phyloP scores from a whole-genome alignment of 1,140 invertebrate genomes.

The Monochamus saltuarius region DNA sequence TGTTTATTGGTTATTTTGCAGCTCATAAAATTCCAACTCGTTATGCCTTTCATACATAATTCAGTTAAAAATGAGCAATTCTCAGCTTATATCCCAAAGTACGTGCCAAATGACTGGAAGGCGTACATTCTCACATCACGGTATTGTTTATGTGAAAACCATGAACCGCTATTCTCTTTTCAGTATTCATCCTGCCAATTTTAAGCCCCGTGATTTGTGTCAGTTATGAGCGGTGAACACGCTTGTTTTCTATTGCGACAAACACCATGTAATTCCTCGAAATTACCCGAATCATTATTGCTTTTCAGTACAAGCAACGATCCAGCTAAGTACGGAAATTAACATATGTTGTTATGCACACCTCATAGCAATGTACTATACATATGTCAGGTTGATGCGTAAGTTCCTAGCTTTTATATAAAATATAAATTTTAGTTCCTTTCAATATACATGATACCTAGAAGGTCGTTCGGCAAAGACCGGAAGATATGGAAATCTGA shows the following conservation, averaged over 20 bases:
- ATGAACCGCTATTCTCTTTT: constrained; percentile 1
- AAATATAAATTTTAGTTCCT: no score
- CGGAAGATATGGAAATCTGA: no score
- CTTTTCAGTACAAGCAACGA: no score
- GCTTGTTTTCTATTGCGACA: no score
- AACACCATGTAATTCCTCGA: no score
- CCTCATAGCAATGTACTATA: no score
- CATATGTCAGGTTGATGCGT: no score
- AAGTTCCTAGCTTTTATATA: no score
- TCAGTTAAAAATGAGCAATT: constrained; percentile 11
- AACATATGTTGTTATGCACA: no score
- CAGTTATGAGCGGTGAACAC: constrained; percentile 8
- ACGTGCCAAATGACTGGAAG: constrained; percentile 16
- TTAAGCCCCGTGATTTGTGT: constrained; percentile 16
- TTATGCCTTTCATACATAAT: constrained; percentile 2
- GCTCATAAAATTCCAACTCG: constrained; percentile 5
- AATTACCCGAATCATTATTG: background rate
- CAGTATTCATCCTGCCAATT: no score
- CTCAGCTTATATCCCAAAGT: background rate
- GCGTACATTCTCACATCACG: constrained; percentile 25
- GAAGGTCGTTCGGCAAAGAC: no score
- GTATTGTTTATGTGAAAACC: constrained; percentile 28
- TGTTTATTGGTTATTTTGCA: constrained; percentile 10
- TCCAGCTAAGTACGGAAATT: background rate
- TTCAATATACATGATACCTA: no score